Base-by-base conservation (phyloP, 2,113 vertebrate species). In the Pavo muticus region DNA sequence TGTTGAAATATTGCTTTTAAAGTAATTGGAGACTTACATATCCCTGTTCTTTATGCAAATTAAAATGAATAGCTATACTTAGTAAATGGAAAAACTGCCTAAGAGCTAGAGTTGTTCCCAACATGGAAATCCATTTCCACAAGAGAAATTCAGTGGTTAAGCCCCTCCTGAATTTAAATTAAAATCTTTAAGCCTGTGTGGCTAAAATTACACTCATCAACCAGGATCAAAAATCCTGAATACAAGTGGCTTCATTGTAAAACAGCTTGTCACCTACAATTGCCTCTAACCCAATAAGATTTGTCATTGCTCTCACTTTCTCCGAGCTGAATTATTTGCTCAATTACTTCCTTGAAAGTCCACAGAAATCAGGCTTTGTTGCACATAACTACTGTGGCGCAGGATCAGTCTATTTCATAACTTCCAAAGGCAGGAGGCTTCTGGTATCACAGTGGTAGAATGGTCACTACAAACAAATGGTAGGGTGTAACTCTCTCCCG, bases 21-120 rank as follows among this genome's bases (percentile, higher is more conserved):
- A 88, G 85, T 96, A 97, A 98, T 98, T 97, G 95, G 30, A 59
- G 83, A 88, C 88, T 97, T 89, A 92, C 52, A 89, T 91, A 97
- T 92, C 93, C 91, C 94, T 69, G 75, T 81, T 92, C 95, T 94
- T 97, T 96, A 97, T 97, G 96, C 93, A 97, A 98, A 97, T 97
- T 95, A 95, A 97, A 97, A 94, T 5, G 1, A 94, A 91, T 88
- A 94, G 87, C 70, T 92, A 24, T 76, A 92, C 79, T 94, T 78
- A 95, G 64, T 91, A 94, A 95, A 93, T 64, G 67, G 59, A 63
- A 84, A 92, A 89, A 88, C 47, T 84, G 72, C 40, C 56, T 87
- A 94, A 80, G 37, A 69, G 30, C 48, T 90, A 89, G 37, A 75
- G 59, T 45, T 72, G 39, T 59, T 90, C 59, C 40, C 83, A 90